Base-by-base conservation (phyloP, 2,797 vertebrate genomes). In the Peromyscus aztecus region DNA sequence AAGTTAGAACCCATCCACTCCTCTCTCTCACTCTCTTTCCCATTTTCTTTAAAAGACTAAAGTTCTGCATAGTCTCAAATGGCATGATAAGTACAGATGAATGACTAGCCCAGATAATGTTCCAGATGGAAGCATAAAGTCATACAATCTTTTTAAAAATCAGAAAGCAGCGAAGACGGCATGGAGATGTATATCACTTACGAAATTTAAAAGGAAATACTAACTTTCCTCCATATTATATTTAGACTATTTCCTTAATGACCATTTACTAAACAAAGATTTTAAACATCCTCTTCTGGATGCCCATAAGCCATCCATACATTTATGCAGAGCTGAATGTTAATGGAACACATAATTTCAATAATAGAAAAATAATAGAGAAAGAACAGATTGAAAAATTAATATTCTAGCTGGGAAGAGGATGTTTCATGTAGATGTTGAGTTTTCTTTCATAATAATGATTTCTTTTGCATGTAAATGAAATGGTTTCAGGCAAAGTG, bases 301-400 rank as follows among this genome's bases (percentile, higher is more conserved):
- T 90, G 0, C 2, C 77, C 31, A 49, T 11, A n/a, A 76, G 65
- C 13, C 84, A 94, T 77, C 27, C 2, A 69, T 81, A 95, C 19
- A 65, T 81, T 97, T 89, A 94, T 69, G 95, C 94, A 69, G 90
- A 91, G 69, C 52, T 81, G 16, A 16, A 7, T 89, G 0, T 85
- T 95, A 97, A 86, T 96, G 97, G 85, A 82, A 71, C 95, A 91
- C 2, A 0, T 93, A 89, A 92, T 94, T 85, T 97, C 91, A 96
- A 52, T 96, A 96, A 92, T 83, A 91, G 61, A 91, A 96, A 97
- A 89, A 95, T 97, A 96, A 92, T 21, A 97, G 90, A 71, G n/a
- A 97, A 97, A 67, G 82, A 98, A 97, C 88, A 97, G 83, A 95
- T 96, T 97, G 97, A 93, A 95, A 96, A 94, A 67, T 76, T 95